Percentiles rank a stretch among this genome's conserved stretches.
Conservation (phyloP, 2,888 invertebrate species). For the Antheraea yamamai region DNA sequence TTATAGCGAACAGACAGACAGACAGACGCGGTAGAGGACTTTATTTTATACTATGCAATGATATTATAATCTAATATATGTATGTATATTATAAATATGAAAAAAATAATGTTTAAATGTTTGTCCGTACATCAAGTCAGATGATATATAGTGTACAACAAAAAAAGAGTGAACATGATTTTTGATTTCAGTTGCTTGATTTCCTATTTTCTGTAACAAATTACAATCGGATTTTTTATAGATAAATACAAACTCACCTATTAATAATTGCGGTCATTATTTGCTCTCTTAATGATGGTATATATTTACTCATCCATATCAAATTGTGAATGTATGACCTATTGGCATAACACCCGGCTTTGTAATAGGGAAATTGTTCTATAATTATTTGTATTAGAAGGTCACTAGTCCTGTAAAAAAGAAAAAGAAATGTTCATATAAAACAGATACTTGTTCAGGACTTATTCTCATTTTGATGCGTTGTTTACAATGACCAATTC, state of each 20-base stretch:
- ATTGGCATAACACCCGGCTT: constrained; percentile 84
- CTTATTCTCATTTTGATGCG: neutral
- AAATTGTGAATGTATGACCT: constrained; percentile 90
- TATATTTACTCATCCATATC: constrained; percentile 88
- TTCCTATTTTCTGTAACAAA: too few relatives aligned
- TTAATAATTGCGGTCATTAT: constrained; percentile 89
- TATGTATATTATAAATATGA: too few relatives aligned
- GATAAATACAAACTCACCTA: constrained; percentile 79
- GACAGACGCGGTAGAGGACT: too few relatives aligned
- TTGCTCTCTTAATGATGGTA: constrained; percentile 86
- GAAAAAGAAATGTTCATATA: too few relatives aligned
- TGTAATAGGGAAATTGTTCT: constrained; percentile 89
- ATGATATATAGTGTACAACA: neutral
- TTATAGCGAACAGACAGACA: too few relatives aligned
- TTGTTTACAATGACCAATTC: neutral
- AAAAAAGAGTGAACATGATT: neutral
- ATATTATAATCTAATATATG: too few relatives aligned
- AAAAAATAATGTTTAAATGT: too few relatives aligned
- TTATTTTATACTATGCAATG: too few relatives aligned
- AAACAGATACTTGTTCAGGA: too few relatives aligned
- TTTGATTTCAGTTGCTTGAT: too few relatives aligned
- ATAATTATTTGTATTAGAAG: constrained; percentile 85
- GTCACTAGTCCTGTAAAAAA: constrained; percentile 84
- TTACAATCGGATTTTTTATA: neutral
- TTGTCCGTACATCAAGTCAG: too few relatives aligned